Evolutionary conservation across 2,888 invertebrate species (phyloP).

Genomic region (Tuberolachnus salignus): DNA sequence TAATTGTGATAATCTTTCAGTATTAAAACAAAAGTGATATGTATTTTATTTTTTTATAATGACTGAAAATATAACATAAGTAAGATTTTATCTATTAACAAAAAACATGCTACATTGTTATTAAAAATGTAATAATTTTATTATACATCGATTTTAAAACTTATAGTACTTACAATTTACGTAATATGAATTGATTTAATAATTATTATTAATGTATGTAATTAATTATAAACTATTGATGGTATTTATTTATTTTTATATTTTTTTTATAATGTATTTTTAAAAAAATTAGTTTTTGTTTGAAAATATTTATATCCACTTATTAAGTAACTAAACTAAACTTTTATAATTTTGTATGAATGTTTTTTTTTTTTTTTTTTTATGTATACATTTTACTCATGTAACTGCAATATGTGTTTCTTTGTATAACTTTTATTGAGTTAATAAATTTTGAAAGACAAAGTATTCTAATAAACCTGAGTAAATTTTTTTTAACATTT

Average conservation of each 20-base stretch:
- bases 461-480: not conserved
- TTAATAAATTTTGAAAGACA: not conserved
- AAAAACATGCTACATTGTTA: not conserved
- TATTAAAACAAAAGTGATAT: not conserved
- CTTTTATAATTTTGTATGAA: not conserved
- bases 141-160: not conserved
- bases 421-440: not conserved
- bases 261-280: slow-evolving; percentile 29
- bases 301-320: slow-evolving; percentile 20
- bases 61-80: slow-evolving; percentile 19
- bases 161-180: too few species aligned
- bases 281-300: slow-evolving; percentile 5
- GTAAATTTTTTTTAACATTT: not conserved
- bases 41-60: not conserved
- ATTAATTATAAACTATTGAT: not conserved
- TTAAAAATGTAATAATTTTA: not conserved
- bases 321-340: not conserved
- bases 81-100: not conserved
- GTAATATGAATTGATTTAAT: too few species aligned
- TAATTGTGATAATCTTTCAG: slow-evolving; percentile 23
- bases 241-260: slow-evolving; percentile 15
- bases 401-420: not conserved
- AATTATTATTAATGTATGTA: not conserved
- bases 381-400: not conserved
- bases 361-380: not conserved